phyloP scores from a whole-genome alignment of 1,140 invertebrate genomes.

The Tyrophagus putrescentiae region DNA sequence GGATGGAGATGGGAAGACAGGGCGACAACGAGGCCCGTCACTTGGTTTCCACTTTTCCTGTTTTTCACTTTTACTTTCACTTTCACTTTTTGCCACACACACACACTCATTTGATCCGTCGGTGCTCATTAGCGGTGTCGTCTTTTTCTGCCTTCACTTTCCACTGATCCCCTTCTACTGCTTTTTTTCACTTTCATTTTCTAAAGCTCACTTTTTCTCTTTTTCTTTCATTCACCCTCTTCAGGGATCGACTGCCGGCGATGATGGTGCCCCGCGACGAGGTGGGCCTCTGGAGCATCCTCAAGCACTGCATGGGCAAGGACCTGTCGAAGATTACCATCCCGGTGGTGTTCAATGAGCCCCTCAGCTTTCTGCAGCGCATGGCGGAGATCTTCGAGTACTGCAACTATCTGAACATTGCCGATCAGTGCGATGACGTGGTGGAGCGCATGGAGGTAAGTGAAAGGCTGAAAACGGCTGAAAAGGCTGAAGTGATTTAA shows the following conservation, averaged over 20 bases:
- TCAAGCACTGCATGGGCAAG: constrained; percentile 86
- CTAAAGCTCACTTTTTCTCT: constrained; percentile 18
- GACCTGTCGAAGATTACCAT: constrained; percentile 93
- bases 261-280: constrained; percentile 71
- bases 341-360: constrained; percentile 94
- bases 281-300: constrained; percentile 82
- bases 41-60: too few species aligned
- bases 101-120: too few species aligned
- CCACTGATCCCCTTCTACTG: background rate
- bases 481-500: too few species aligned
- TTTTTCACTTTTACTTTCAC: too few species aligned
- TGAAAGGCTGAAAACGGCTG: too few species aligned
- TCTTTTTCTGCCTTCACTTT: too few species aligned
- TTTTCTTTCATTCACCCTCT: background rate
- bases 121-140: too few species aligned
- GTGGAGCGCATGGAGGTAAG: constrained; percentile 56
- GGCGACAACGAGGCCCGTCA: too few species aligned
- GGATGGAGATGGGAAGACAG: too few species aligned
- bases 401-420: constrained; percentile 59
- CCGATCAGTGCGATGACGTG: constrained; percentile 55
- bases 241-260: constrained; percentile 59
- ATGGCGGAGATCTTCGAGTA: constrained; percentile 92
- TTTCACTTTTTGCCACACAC: too few species aligned
- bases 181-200: background rate
- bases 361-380: constrained; percentile 76